Conservation (phyloP, 2,113 vertebrate species). For the Mirounga angustirostris region DNA sequence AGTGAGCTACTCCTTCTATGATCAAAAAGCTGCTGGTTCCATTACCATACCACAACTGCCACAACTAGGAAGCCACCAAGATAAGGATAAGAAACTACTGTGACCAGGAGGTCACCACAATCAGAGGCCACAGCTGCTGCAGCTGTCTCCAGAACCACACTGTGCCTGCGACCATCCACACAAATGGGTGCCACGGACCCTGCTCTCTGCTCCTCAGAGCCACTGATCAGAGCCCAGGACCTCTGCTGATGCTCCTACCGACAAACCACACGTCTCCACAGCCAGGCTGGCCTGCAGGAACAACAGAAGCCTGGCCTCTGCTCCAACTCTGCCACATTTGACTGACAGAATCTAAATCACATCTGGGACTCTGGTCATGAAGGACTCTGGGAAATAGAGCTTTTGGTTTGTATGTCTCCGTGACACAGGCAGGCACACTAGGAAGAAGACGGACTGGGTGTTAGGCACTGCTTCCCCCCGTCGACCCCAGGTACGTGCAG, state of each 20-base stretch:
- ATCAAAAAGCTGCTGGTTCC: not conserved
- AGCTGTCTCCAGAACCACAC: not conserved
- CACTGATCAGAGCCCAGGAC: not conserved
- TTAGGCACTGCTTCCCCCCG: too few relatives aligned
- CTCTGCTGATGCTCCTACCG: not conserved
- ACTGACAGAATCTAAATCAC: not conserved
- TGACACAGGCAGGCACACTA: not conserved
- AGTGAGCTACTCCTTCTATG: not conserved
- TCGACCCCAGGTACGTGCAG: rapidly evolving
- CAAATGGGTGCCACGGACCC: too few relatives aligned
- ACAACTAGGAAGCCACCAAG: not conserved
- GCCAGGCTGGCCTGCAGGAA: not conserved
- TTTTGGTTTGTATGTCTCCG: not conserved
- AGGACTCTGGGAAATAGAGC: not conserved
- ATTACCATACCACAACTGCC: too few relatives aligned
- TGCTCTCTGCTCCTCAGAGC: not conserved
- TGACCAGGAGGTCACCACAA: not conserved
- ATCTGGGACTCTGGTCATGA: not conserved
- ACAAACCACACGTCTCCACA: too few relatives aligned
- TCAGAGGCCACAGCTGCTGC: not conserved
- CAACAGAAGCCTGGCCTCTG: not conserved
- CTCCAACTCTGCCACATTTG: not conserved
- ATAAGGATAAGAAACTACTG: not conserved
- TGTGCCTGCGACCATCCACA: rapidly evolving
- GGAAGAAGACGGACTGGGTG: not conserved